These are phyloP conservation scores for Anableps anableps DNA, from an alignment of 2,797 vertebrate genomes.

Conservation along the genomic window DNA sequence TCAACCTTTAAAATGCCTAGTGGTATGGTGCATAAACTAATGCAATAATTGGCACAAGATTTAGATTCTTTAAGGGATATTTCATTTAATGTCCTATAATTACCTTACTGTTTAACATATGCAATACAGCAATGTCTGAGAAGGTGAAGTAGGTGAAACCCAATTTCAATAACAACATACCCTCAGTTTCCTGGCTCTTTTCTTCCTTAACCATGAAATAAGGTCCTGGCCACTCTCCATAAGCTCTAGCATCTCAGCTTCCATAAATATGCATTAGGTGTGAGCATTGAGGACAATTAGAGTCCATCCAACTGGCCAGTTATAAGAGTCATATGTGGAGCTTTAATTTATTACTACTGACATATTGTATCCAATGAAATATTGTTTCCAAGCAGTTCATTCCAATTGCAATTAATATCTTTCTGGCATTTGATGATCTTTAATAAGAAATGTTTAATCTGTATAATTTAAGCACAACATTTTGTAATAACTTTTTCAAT, in stretches of 20 bases:
- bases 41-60: slow-evolving; percentile 13
- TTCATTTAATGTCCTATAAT: not conserved
- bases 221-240: not conserved
- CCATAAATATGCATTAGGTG: not conserved
- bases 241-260: not conserved
- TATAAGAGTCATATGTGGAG: not conserved
- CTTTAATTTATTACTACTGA: not conserved
- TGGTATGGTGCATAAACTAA: slow-evolving; percentile 14
- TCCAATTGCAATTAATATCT: not conserved
- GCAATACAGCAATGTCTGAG: not conserved
- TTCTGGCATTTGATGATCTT: not conserved
- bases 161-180: not conserved
- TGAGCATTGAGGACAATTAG: not conserved
- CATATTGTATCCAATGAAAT: not conserved
- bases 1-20: not conserved
- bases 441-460: not conserved
- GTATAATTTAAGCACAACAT: not conserved
- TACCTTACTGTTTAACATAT: not conserved
- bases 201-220: not conserved
- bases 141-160: not conserved
- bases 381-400: not conserved
- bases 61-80: slow-evolving; percentile 32
- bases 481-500: not conserved
- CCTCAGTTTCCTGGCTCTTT: not conserved
- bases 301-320: not conserved